Evolutionary conservation across 92 coral and sea anemone genomes (phyloP).

Genomic region (Phenganax stokvisi): DNA sequence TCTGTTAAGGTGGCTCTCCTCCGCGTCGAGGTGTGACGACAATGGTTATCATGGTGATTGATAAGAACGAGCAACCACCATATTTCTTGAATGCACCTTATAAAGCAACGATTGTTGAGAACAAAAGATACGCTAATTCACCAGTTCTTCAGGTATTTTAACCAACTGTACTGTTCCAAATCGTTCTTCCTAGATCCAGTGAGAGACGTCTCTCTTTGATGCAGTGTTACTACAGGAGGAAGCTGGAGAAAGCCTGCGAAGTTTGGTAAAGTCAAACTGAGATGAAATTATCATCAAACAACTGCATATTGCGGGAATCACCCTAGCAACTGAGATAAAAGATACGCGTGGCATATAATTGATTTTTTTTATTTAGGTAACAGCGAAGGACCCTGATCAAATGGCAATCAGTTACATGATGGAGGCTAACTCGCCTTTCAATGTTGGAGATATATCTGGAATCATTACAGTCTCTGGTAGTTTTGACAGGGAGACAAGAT

Average conservation of each 20-base stretch:
- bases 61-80: constrained; percentile 63
- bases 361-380: constrained; percentile 6
- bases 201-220: neutral
- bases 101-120: constrained; percentile 16
- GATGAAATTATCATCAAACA: no score
- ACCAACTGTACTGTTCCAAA: neutral
- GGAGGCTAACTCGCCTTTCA: constrained; percentile 12
- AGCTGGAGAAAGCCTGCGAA: no score
- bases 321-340: no score
- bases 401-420: constrained; percentile 14
- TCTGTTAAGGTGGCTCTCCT: constrained; percentile 42
- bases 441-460: constrained; percentile 52
- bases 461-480: constrained; percentile 45
- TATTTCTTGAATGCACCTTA: constrained; percentile 42
- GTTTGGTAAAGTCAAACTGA: no score
- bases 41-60: constrained; percentile 35
- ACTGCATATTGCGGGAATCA: no score
- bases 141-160: constrained; percentile 4
- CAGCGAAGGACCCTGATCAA: constrained; percentile 19
- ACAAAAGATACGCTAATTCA: neutral
- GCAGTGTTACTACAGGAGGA: neutral
- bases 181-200: neutral
- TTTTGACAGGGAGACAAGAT: constrained; percentile 54
- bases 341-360: neutral
- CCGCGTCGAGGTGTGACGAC: constrained; percentile 27